Conservation (phyloP, 2,797 vertebrate species). For the Ispidina picta region DNA sequence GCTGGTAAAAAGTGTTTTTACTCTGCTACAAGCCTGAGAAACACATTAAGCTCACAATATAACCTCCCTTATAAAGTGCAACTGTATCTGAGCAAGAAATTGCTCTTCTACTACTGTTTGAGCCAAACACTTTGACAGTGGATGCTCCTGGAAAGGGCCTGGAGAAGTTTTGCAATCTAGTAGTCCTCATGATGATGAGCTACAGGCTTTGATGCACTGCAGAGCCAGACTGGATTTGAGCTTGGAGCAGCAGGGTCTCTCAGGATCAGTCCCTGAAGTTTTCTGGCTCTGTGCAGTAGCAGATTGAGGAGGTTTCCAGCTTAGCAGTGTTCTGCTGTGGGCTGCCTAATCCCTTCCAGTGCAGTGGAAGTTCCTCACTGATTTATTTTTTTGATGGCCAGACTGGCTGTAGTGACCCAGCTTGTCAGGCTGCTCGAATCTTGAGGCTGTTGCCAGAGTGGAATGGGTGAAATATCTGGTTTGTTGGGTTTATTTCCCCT, state of each 20-base stretch:
- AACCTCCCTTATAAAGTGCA: neutral
- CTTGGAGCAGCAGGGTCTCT: neutral
- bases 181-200: neutral
- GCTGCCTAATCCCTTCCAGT: slow-evolving; percentile 6
- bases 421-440: neutral
- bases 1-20: neutral
- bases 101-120: neutral
- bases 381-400: neutral
- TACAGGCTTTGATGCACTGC: neutral
- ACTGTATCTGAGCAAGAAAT: neutral
- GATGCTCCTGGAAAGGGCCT: neutral
- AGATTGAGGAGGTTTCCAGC: neutral
- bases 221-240: neutral
- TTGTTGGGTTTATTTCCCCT: neutral
- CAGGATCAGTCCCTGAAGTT: neutral
- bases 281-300: neutral
- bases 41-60: neutral
- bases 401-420: neutral
- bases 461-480: neutral
- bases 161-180: neutral
- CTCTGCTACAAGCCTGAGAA: neutral
- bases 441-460: neutral
- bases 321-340: neutral
- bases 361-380: neutral
- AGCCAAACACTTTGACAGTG: neutral